Base-by-base conservation (phyloP, 2,797 vertebrate species). In the Cynopterus sphinx region DNA sequence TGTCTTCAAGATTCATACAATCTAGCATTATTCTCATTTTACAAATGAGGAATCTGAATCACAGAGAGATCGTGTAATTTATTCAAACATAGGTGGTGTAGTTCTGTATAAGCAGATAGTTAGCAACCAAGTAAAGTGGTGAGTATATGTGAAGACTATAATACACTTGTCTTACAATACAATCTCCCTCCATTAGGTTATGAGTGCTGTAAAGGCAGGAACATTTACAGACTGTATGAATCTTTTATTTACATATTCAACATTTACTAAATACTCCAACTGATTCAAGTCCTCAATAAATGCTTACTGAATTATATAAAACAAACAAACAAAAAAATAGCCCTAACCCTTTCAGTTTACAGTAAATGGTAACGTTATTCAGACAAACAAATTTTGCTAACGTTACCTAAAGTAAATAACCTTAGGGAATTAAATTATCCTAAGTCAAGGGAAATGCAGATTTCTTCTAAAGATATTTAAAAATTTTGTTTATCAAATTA, bases 371-470 rank as follows among this genome's bases (percentile, higher is more conserved):
- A 93, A 71, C 28, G 33, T 70, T 86, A 95, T 16, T 92, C 41
- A 87, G 43, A 78, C 16, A 87, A 92, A 84, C 73, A 87, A 95
- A 92, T 95, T 91, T 91, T 78, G 61, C 79, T 74, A 90, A 77
- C 41, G 26, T 73, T 91, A 95, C 21, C 53, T 84, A 43, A 96
- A 96, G 82, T 70, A 92, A 90, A 79, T 83, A 81, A 90, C 21
- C 31, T 81, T 67, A 39, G 19, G 61, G 51, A 95, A 87, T 78
- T 91, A 91, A 95, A 95, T 81, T 73, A 88, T 77, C 41, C 51
- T 53, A 83, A 95, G 59, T 41, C 71, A 73, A 96, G 12, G 61
- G n/a, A 96, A 95, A 90, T 73, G 13, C 31, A 70, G 70, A 81
- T 92, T 91, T 90, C 28, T 90, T 24, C 31, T 65, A 74, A 79